Conservation (phyloP, 2,113 vertebrate species). For the Tenrec ecaudatus region DNA sequence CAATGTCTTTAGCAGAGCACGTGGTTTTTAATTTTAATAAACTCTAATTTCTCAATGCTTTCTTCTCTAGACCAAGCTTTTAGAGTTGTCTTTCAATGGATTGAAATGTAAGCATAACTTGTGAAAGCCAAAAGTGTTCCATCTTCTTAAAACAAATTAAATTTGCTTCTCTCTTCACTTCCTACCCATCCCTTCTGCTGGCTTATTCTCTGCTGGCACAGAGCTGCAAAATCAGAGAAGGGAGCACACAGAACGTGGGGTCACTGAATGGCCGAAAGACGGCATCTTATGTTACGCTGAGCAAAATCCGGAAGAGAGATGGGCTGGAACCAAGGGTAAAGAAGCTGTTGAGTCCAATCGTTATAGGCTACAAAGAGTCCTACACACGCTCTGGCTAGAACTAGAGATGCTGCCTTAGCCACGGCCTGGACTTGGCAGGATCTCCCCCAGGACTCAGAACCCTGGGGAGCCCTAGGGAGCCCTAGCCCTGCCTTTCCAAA, state of each 20-base stretch:
- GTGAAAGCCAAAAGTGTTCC: neutral
- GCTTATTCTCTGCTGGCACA: conserved; percentile 53
- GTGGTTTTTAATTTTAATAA: neutral
- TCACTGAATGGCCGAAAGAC: conserved; percentile 67
- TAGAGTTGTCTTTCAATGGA: neutral
- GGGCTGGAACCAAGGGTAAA: conserved; percentile 57
- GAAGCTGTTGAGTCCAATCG: conserved; percentile 37
- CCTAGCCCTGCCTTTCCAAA: conserved; percentile 36
- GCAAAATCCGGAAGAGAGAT: conserved; percentile 49
- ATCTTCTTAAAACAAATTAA: neutral
- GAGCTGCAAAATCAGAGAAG: conserved; percentile 48
- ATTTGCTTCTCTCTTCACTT: neutral
- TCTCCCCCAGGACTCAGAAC: neutral
- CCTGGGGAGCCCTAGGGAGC: too few species aligned
- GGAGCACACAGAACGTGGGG: conserved; percentile 61
- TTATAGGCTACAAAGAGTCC: conserved; percentile 43
- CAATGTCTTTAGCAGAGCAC: neutral
- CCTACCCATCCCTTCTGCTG: too few species aligned
- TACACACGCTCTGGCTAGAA: conserved; percentile 48
- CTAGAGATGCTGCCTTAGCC: conserved; percentile 65
- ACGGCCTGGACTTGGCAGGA: conserved; percentile 55
- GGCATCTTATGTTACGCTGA: conserved; percentile 44
- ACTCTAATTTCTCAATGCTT: neutral
- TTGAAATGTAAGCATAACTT: conserved; percentile 44
- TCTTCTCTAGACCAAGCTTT: neutral